Percentiles rank a stretch among this genome's conserved stretches.
Conservation (phyloP, 2,888 invertebrate genomes). For the Endotricha flammealis region DNA sequence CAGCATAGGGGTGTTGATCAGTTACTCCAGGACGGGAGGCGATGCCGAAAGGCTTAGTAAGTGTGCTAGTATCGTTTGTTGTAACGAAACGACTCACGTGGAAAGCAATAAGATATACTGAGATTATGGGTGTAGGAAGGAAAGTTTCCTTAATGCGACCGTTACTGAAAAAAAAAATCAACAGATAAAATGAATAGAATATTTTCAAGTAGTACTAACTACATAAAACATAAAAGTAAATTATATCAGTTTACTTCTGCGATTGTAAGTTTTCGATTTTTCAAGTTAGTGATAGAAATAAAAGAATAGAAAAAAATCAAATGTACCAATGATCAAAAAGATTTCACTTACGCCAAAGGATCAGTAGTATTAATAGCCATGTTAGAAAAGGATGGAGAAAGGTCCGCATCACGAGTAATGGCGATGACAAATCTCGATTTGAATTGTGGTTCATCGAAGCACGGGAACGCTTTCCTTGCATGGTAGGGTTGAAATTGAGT, state of each 20-base stretch:
- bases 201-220: background rate
- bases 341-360: constrained; percentile 40
- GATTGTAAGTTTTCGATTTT: no score
- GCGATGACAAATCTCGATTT: constrained; percentile 85
- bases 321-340: no score
- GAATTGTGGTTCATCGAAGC: constrained; percentile 91
- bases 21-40: constrained; percentile 57
- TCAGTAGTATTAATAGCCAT: constrained; percentile 71
- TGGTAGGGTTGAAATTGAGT: constrained; percentile 90
- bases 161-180: constrained; percentile 29
- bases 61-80: constrained; percentile 37
- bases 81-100: constrained; percentile 86
- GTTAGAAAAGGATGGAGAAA: constrained; percentile 79
- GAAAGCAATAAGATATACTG: constrained; percentile 91
- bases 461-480: constrained; percentile 90
- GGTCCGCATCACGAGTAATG: constrained; percentile 77
- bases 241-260: background rate
- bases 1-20: constrained; percentile 61
- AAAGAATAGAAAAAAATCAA: no score
- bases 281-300: no score
- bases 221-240: constrained; percentile 3
- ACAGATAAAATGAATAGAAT: no score
- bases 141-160: constrained; percentile 62
- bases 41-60: constrained; percentile 51
- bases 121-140: constrained; percentile 81